phyloP scores from a whole-genome alignment of 1,140 invertebrate genomes.

The Trichonephila clavata region DNA sequence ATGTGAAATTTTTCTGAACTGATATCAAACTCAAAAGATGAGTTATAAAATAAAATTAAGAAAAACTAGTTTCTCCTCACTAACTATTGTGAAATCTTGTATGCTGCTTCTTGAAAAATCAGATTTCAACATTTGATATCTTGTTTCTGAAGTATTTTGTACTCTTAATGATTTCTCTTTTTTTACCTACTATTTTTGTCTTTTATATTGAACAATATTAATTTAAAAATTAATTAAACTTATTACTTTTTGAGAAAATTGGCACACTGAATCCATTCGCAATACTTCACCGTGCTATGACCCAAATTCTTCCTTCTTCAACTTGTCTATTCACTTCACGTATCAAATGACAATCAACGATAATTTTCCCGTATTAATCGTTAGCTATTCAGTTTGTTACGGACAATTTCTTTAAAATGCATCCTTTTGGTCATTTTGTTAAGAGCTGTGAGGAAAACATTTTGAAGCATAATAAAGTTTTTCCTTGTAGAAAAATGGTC shows the following conservation, averaged over 20 bases:
- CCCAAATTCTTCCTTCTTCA: background rate
- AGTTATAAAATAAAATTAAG: no score
- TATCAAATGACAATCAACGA: background rate
- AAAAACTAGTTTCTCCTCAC: no score
- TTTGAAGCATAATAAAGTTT: background rate
- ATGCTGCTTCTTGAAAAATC: no score
- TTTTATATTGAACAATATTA: no score
- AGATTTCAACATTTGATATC: no score
- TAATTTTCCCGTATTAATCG: background rate
- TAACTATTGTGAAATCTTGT: no score
- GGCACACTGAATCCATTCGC: background rate
- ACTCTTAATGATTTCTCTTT: no score
- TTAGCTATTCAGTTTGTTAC: background rate
- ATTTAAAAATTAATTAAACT: no score
- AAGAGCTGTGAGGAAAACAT: slow-evolving; percentile 3
- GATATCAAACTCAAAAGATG: no score
- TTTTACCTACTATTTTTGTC: no score
- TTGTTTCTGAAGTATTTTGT: no score
- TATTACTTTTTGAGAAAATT: background rate
- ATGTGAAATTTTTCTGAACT: no score
- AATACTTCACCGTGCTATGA: background rate
- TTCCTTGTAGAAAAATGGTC: slow-evolving; percentile 41
- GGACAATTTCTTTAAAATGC: background rate
- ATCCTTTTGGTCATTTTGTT: background rate
- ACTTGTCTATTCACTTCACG: background rate